Evolutionary conservation across 2,113 vertebrate genomes (phyloP).

Genomic region (Grantiella picta): DNA sequence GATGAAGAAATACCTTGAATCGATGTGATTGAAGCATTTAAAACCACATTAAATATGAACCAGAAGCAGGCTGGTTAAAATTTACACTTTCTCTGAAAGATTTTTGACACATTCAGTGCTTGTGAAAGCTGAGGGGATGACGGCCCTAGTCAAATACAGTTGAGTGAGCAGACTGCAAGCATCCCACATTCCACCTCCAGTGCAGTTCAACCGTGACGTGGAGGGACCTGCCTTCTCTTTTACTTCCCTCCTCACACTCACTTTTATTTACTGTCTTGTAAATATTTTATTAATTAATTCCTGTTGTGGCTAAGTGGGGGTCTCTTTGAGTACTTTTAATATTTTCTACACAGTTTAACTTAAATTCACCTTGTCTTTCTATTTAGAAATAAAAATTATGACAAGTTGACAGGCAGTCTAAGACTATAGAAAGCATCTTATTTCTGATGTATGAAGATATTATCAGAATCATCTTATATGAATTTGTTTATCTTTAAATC

Average conservation of each 20-base stretch:
- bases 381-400: constrained; percentile 44
- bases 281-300: constrained; percentile 66
- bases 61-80: constrained; percentile 77
- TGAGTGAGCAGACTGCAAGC: constrained; percentile 80
- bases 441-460: not conserved
- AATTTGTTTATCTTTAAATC: constrained; percentile 19
- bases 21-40: constrained; percentile 59
- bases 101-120: constrained; percentile 80
- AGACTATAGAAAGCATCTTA: not conserved
- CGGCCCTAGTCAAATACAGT: constrained; percentile 83
- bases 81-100: constrained; percentile 78
- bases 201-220: constrained; percentile 80
- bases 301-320: not conserved
- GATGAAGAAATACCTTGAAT: constrained; percentile 53
- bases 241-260: not conserved
- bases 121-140: constrained; percentile 80
- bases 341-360: not conserved
- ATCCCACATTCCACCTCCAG: constrained; percentile 74
- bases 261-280: constrained; percentile 58
- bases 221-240: constrained; percentile 70
- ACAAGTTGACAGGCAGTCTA: constrained; percentile 6
- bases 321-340: not conserved
- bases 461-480: not conserved
- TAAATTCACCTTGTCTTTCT: not conserved
- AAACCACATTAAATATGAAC: constrained; percentile 74